These are phyloP conservation scores for Porites lutea DNA, from an alignment of 64 coral and sea anemone species.

Conservation along the genomic window DNA sequence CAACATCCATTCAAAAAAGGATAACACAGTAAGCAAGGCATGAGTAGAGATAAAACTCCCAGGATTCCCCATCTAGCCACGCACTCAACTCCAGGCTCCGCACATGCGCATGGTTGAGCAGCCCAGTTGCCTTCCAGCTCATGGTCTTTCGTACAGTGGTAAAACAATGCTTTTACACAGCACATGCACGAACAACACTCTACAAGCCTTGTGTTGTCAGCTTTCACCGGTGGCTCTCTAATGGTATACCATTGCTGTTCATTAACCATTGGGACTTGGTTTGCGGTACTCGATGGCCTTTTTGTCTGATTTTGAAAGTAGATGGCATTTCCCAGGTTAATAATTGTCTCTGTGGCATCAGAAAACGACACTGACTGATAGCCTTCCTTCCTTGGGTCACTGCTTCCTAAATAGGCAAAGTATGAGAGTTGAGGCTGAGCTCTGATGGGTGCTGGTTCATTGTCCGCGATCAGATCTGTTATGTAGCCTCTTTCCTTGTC, in stretches of 20 bases:
- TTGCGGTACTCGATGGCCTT: not conserved
- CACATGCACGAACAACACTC: constrained; percentile 75
- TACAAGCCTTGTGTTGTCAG: not conserved
- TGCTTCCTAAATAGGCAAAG: constrained; percentile 1
- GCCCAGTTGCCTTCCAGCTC: constrained; percentile 1
- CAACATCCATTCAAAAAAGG: constrained; percentile 18
- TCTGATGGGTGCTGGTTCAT: not conserved
- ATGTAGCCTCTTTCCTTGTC: constrained; percentile 10
- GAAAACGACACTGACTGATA: not conserved
- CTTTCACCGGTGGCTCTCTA: not conserved
- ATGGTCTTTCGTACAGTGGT: constrained; percentile 70
- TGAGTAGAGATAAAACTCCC: not conserved
- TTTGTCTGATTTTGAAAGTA: not conserved
- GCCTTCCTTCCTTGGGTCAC: not conserved
- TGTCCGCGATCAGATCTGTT: constrained; percentile 10
- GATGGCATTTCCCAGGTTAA: constrained; percentile 13
- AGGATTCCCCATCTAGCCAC: constrained; percentile 29
- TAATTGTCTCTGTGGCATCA: not conserved
- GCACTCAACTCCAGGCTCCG: not conserved
- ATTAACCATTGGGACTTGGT: not conserved
- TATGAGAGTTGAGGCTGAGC: not conserved
- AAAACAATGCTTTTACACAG: constrained; percentile 68
- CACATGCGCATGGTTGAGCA: constrained; percentile 24
- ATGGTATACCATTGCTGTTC: not conserved
- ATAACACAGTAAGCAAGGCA: constrained; percentile 55